Evolutionary conservation across 2,113 vertebrate genomes (phyloP), one percentile per base, ranked within the genome.

Genomic region (Balaenoptera acutorostrata): DNA sequence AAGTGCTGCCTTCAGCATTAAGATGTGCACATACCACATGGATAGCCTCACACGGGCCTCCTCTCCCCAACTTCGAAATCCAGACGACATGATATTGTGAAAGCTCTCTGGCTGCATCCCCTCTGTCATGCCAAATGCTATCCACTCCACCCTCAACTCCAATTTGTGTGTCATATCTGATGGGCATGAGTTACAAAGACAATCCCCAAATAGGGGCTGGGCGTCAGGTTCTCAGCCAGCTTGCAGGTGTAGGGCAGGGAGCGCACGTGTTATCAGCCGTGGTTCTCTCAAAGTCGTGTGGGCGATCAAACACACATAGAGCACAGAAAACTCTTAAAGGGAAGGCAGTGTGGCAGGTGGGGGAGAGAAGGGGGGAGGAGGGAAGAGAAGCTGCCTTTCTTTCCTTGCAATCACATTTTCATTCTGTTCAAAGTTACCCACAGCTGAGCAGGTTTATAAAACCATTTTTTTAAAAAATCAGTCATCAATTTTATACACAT

Each of bases 241-340:
- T 68, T 39, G 69, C 95, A 96, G 97, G 96, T 97, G 96, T 93
- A 89, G 93, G 91, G 96, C 86, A 83, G 88, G 89, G 82, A 90
- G 89, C 0, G 1, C 95, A 95, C 9, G 5, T 81, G 95, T 92
- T 92, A 87, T 81, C 93, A 89, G 87, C 20, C 1, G 59, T 71
- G 39, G 89, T 95, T 96, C 81, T 95, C 77, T 63, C 82, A 83
- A 75, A 93, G 88, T 14, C 5, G 66, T 23, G 77, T 96, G 86
- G 95, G 96, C 0, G 49, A 97, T 64, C 82, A 80, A 61, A 97
- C 63, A 89, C 7, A 39, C 82, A 44, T 31, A 5, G 21, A 82
- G 68, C 88, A 74, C 88, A 80, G 64, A 84, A 94, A 94, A 94
- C 90, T 95, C 80, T 61, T n/a, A 46, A 71, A 82, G 41, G 83